These are phyloP conservation scores for Eulithis testata DNA, from an alignment of 2,888 invertebrate genomes.

Conservation along the genomic window DNA sequence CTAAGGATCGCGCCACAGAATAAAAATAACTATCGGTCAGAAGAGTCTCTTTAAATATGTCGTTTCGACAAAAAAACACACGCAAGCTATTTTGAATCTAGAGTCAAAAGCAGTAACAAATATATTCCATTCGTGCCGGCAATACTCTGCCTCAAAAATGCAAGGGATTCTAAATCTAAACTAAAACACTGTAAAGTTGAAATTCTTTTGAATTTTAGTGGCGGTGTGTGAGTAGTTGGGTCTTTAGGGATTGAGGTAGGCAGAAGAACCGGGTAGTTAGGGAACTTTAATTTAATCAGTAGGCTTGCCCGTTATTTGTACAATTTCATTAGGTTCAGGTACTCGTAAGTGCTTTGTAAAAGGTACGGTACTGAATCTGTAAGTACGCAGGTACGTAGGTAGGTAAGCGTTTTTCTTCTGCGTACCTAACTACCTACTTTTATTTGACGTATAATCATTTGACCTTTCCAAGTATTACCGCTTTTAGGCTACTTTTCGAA, in stretches of 20 bases:
- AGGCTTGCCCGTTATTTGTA: constrained; percentile 33
- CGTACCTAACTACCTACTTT: not conserved
- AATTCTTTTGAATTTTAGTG: constrained; percentile 7
- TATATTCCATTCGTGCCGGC: constrained; percentile 14
- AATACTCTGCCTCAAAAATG: not conserved
- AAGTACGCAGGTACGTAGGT: constrained; percentile 13
- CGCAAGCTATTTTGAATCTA: constrained; percentile 19
- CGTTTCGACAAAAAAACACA: not conserved
- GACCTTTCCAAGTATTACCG: constrained; percentile 2
- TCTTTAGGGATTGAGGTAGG: constrained; percentile 32
- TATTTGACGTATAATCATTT: not conserved
- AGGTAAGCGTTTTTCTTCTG: constrained; percentile 1
- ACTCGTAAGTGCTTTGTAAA: constrained; percentile 20
- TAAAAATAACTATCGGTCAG: constrained; percentile 6
- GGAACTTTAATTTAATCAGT: constrained; percentile 35
- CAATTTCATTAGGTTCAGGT: constrained; percentile 27
- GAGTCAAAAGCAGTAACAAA: constrained; percentile 13
- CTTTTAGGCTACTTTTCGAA: not conserved
- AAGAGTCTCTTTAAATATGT: constrained; percentile 10
- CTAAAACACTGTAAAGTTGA: constrained; percentile 4
- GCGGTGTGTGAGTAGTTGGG: constrained; percentile 35
- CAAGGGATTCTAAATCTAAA: constrained; percentile 20
- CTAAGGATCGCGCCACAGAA: constrained; percentile 33
- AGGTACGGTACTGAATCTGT: constrained; percentile 12
- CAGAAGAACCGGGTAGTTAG: constrained; percentile 29